Conservation (phyloP, 1,140 invertebrate species). For the Caerostris extrusa region DNA sequence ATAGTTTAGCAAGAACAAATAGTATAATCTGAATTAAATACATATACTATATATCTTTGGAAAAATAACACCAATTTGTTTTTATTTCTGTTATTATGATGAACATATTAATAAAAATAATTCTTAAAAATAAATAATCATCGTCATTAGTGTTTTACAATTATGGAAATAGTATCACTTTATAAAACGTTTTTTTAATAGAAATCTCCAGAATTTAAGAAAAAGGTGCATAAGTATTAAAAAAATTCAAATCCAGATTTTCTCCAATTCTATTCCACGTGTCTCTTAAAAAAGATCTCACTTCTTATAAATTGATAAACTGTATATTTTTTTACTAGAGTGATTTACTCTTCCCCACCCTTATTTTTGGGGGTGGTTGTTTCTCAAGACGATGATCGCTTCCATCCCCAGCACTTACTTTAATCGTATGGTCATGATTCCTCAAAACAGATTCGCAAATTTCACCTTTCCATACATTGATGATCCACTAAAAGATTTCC, state of each 20-base stretch:
- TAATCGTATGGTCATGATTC: constrained; percentile 23
- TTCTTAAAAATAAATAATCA: too few relatives aligned
- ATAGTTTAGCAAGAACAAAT: too few relatives aligned
- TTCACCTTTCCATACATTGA: background rate
- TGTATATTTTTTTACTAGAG: background rate
- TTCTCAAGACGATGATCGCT: background rate
- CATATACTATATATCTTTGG: too few relatives aligned
- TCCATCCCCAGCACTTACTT: background rate
- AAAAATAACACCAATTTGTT: too few relatives aligned
- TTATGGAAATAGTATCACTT: too few relatives aligned
- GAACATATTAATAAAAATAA: too few relatives aligned
- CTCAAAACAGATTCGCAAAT: constrained; percentile 27
- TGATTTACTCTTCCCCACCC: background rate
- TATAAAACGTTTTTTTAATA: too few relatives aligned
- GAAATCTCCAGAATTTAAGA: too few relatives aligned
- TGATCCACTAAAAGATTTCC: constrained; percentile 19
- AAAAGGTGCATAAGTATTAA: too few relatives aligned
- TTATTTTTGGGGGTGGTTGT: background rate
- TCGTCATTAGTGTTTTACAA: too few relatives aligned
- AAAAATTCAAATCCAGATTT: background rate
- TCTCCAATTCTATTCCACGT: background rate
- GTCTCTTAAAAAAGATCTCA: constrained; percentile 3
- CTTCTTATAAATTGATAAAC: constrained; percentile 19
- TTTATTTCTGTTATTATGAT: too few relatives aligned
- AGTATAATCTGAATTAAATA: too few relatives aligned